Evolutionary conservation across 2,113 vertebrate genomes (phyloP).

Genomic region (Equus quagga): DNA sequence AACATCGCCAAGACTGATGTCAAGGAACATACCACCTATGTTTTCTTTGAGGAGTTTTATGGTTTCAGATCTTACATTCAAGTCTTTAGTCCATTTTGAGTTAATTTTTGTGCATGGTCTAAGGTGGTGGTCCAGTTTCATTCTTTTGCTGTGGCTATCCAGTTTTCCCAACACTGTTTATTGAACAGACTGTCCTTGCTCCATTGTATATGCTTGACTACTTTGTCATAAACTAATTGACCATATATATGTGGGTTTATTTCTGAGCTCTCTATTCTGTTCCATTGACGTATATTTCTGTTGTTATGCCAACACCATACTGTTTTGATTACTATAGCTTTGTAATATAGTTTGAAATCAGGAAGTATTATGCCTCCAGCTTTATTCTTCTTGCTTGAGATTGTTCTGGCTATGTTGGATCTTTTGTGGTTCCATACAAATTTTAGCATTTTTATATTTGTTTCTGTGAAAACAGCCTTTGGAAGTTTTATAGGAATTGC

Average conservation of each 20-base stretch:
- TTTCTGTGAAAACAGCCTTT: neutral
- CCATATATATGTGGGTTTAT: neutral
- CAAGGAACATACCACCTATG: neutral
- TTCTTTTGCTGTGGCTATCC: neutral
- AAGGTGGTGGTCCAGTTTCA: neutral
- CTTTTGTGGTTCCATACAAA: neutral
- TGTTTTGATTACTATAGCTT: neutral
- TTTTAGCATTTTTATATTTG: neutral
- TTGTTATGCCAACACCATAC: neutral
- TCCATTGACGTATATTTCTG: neutral
- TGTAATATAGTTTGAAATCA: neutral
- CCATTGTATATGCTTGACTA: neutral
- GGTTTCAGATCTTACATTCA: neutral
- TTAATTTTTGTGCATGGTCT: neutral
- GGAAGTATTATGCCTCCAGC: neutral
- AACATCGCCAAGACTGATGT: neutral
- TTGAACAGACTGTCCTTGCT: neutral
- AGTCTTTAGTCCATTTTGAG: neutral
- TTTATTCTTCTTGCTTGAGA: neutral
- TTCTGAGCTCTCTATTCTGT: neutral
- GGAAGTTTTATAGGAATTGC: neutral
- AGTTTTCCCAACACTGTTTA: neutral
- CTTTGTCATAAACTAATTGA: neutral
- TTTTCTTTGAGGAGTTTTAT: neutral
- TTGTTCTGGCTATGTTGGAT: neutral